phyloP scores from a whole-genome alignment of 1,140 invertebrate species.

The Augochlora pura region DNA sequence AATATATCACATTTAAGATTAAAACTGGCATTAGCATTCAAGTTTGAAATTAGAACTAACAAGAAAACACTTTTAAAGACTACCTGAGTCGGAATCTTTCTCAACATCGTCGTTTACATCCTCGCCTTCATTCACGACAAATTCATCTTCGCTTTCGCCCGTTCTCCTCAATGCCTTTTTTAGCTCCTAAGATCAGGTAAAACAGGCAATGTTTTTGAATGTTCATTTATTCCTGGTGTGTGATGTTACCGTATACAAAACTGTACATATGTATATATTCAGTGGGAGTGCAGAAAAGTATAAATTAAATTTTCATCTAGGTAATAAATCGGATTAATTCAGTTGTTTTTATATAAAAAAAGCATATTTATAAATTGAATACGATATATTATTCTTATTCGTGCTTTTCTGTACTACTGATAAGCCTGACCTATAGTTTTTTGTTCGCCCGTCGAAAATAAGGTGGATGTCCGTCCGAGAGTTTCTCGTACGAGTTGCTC shows the following conservation, averaged over 20 bases:
- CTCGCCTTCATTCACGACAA: conserved; percentile 79
- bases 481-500: no score
- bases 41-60: neutral
- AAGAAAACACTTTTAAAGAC: conserved; percentile 1
- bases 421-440: no score
- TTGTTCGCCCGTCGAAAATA: no score
- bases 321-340: no score
- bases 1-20: conserved; percentile 38
- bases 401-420: no score
- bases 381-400: no score
- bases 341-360: no score
- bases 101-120: conserved; percentile 81
- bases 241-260: neutral
- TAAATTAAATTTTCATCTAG: no score
- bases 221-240: neutral
- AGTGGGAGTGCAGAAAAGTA: no score
- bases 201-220: conserved; percentile 11
- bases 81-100: conserved; percentile 78
- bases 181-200: conserved; percentile 68
- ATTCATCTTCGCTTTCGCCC: conserved; percentile 82
- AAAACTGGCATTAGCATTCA: neutral
- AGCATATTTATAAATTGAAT: no score
- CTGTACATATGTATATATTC: no score
- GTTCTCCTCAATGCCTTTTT: conserved; percentile 77
- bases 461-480: no score